phyloP scores from a whole-genome alignment of 1,140 invertebrate genomes.

The Kradibia gibbosae region DNA sequence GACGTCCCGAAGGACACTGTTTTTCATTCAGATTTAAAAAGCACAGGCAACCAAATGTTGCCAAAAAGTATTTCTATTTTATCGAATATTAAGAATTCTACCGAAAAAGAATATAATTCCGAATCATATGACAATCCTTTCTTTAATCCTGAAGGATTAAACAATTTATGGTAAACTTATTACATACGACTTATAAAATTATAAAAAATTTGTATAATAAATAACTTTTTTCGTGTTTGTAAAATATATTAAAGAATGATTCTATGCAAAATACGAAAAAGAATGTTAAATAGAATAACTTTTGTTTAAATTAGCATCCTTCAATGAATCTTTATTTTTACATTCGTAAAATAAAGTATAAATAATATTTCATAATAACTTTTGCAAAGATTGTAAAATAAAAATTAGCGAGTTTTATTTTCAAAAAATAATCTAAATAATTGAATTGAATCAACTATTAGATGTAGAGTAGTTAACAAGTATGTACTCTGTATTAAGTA shows the following conservation, averaged over 20 bases:
- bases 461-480: too few relatives aligned
- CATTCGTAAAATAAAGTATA: too few relatives aligned
- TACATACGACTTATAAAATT: not conserved
- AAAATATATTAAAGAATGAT: not conserved
- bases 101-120: not conserved
- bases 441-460: too few relatives aligned
- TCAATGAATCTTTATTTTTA: too few relatives aligned
- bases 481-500: too few relatives aligned
- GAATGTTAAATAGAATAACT: not conserved
- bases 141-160: not conserved
- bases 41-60: constrained; percentile 25
- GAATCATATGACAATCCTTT: not conserved
- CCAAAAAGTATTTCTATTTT: not conserved
- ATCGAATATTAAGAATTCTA: not conserved
- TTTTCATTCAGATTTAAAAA: not conserved
- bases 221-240: too few relatives aligned
- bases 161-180: constrained; percentile 7
- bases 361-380: too few relatives aligned
- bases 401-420: too few relatives aligned
- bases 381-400: too few relatives aligned
- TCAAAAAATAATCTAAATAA: too few relatives aligned
- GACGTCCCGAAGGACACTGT: not conserved
- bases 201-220: not conserved
- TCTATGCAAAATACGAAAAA: not conserved
- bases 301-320: not conserved